A percentile compares a stretch with the other conserved stretches of the same genome.
Evolutionary conservation across 2,888 invertebrate genomes (phyloP).

Genomic region (Alitta virens): DNA sequence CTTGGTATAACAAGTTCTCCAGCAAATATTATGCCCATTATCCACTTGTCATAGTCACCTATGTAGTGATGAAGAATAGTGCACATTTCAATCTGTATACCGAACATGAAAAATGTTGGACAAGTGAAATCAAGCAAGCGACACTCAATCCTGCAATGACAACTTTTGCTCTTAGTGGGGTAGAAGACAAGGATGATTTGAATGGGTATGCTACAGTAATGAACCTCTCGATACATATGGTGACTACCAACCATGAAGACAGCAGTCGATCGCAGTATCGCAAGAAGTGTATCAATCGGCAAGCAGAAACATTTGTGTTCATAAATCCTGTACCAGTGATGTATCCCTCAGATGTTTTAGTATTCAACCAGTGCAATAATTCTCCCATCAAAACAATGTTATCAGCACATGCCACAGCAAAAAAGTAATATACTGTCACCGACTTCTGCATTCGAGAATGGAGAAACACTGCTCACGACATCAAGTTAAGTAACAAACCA

Average conservation of each 20-base stretch:
- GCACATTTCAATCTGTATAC: no score
- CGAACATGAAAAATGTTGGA: background rate
- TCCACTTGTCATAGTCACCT: background rate
- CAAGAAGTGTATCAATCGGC: background rate
- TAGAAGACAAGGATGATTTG: background rate
- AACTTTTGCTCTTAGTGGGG: conserved; percentile 2
- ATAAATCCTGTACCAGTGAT: background rate
- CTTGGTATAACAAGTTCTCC: conserved; percentile 6
- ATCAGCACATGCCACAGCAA: conserved; percentile 8
- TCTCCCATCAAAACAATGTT: conserved; percentile 13
- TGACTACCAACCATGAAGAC: conserved; percentile 9
- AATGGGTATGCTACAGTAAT: conserved; percentile 10
- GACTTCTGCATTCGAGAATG: conserved; percentile 3
- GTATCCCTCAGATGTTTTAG: background rate
- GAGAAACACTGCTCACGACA: conserved; percentile 8
- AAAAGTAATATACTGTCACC: conserved; percentile 7
- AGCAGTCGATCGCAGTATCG: conserved; percentile 1
- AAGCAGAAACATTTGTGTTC: background rate
- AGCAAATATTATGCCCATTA: background rate
- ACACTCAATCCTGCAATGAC: background rate
- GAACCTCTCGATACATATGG: conserved; percentile 8
- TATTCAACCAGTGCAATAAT: conserved; percentile 8
- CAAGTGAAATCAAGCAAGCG: background rate
- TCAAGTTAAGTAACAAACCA: conserved; percentile 8
- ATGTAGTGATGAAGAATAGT: no score